These are phyloP conservation scores for Iselma pallidipennis DNA, from an alignment of 2,888 invertebrate genomes.

Conservation along the genomic window DNA sequence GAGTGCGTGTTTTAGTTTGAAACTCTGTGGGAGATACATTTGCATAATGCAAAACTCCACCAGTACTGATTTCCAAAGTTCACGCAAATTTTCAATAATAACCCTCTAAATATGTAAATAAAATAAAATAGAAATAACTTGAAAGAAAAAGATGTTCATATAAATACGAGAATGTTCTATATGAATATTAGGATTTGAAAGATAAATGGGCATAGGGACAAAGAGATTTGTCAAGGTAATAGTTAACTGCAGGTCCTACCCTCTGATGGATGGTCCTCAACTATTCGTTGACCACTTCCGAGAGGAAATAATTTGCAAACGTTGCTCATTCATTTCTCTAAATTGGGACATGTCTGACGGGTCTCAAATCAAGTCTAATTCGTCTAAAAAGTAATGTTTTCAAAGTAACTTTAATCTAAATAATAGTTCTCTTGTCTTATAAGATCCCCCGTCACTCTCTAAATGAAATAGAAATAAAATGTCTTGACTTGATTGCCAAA, in stretches of 20 bases:
- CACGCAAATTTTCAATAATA: too few species aligned
- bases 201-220: neutral
- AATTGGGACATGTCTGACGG: neutral
- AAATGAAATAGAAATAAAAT: too few species aligned
- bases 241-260: neutral
- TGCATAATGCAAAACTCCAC: constrained; percentile 47
- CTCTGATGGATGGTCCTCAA: neutral
- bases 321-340: neutral
- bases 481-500: too few species aligned
- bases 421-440: too few species aligned
- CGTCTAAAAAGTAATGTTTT: neutral
- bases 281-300: neutral
- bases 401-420: too few species aligned
- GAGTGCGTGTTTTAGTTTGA: constrained; percentile 40
- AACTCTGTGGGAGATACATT: constrained; percentile 46
- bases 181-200: neutral
- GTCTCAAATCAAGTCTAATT: neutral
- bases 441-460: too few species aligned
- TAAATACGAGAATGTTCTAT: too few species aligned
- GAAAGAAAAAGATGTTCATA: too few species aligned
- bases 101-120: too few species aligned
- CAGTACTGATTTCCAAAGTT: constrained; percentile 22
- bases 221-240: neutral
- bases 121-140: too few species aligned
- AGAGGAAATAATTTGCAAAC: neutral